A percentile compares a stretch with the other conserved stretches of the same genome.
These are phyloP conservation scores for Potamarius usumacintae DNA, from an alignment of 2,113 vertebrate species.

Conservation along the genomic window DNA sequence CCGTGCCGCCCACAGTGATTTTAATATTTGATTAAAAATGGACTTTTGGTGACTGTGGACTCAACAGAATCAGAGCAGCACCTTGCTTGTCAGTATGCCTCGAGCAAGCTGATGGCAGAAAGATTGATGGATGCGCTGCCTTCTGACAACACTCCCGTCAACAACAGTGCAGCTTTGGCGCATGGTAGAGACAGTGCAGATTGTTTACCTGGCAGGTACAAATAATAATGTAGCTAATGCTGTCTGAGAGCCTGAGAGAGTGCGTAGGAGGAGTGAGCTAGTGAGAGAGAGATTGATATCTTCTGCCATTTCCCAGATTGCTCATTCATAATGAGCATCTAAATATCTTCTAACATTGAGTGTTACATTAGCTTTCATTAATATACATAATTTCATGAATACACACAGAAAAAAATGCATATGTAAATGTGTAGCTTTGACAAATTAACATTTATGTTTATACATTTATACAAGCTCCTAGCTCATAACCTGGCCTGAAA, in stretches of 20 bases:
- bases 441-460: not conserved
- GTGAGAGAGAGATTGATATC: conserved; percentile 15
- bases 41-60: conserved; percentile 13
- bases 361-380: conserved; percentile 1
- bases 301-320: not conserved
- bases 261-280: conserved; percentile 31
- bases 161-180: conserved; percentile 13
- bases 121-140: conserved; percentile 16
- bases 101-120: conserved; percentile 33
- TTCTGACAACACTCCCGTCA: not conserved
- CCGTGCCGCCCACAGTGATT: no score
- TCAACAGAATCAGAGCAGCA: conserved; percentile 19
- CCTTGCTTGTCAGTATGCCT: not conserved
- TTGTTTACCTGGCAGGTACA: conserved; percentile 15
- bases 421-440: not conserved
- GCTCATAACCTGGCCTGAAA: not conserved
- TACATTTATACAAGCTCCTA: not conserved
- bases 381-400: not conserved
- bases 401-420: not conserved
- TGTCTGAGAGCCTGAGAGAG: not conserved
- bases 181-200: not conserved
- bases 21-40: conserved; percentile 21
- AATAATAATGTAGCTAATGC: conserved; percentile 20
- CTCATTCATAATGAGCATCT: not conserved
- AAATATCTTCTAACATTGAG: not conserved